Base-by-base conservation (phyloP, 2,888 invertebrate species). In the Thysanoteuthis rhombus region DNA sequence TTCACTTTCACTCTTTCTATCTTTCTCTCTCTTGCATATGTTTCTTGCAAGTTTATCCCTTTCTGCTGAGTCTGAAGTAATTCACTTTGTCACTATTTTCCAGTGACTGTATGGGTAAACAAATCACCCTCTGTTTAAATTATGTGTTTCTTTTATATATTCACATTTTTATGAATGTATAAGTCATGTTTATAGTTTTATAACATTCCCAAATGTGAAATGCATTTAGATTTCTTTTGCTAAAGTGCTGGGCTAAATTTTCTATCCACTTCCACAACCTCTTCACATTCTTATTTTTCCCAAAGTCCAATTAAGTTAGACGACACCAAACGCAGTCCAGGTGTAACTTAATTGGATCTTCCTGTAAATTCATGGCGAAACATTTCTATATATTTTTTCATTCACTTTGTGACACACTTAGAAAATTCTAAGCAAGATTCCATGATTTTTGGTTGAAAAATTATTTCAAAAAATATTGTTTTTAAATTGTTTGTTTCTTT, bases 1-100 rank as follows among this genome's bases (percentile, higher is more conserved):
- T 28, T 92, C n/a, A 45, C n/a, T 92, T 1, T 42, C 92, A 19
- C 45, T 39, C 90, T 45, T 22, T 92, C 42, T 92, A 42, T 42
- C 45, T 32, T 32, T 39, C 90, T 39, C 28, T 39, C 92, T 42
- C 45, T 45, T 92, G 92, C 92, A 92, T 92, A 92, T 92, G 42
- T 92, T n/a, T 42, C 45, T 92, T 42, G 92, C 92, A 40, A 92
- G 92, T 92, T 92, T 92, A 92, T 92, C 45, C 45, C 45, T 40
- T 40, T 92, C 32, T 40, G n/a, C 75, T 75, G n/a, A 75, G 75
- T 75, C n/a, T n/a, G 75, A 75, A 75, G 75, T n/a, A 36, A 75
- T 75, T 75, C 75, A 75, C n/a, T n/a, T n/a, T 75, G 32, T 75
- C 75, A 75, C n/a, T 75, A 52, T 75, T n/a, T 75, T 75, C n/a